Base-by-base conservation (phyloP, 2,113 vertebrate species). In the Zosterops lateralis region DNA sequence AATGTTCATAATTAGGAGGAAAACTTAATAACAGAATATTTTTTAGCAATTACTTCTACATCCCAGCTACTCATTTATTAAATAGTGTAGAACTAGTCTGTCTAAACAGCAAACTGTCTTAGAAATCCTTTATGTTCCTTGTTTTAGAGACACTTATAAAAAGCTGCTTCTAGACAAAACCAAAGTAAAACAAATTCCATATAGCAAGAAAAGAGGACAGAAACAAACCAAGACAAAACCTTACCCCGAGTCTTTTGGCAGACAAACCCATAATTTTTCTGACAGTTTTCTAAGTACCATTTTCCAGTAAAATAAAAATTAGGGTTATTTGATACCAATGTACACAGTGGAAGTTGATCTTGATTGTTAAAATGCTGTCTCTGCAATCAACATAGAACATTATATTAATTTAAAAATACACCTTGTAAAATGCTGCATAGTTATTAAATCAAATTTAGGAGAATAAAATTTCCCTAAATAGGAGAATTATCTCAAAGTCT, bases 271-370 rank as follows among this genome's bases (percentile, higher is more conserved):
- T 99, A 98, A 45, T 95, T 96, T 82, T 97, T 97, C 45, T 97
- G 94, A 97, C 99, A 99, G 87, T 97, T 98, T 95, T 99, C 98
- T 72, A 99, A 98, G 84, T 98, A 99, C 99, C 99, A 99, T 94
- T 99, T 99, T 88, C 99, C 99, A 22, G 98, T 99, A 82, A 98
- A 98, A 97, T 98, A 98, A 96, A 98, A 98, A 97, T 98, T 98
- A 96, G 98, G 98, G 96, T 98, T 98, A 98, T 98, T 99, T 85
- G 99, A 99, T 87, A 99, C 94, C 92, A 99, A 92, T 2, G 98
- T 98, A 90, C 99, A 99, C 16, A 98, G 76, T 3, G 98, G 96
- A 93, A 97, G 96, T n/a, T 92, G 93, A n/a, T 97, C 96, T 75
- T 92, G 66, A 72, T 94, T 79, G 11, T 96, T 97, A 53, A 92